These are phyloP conservation scores for Campoplex capitator DNA, from an alignment of 2,888 invertebrate species.

Conservation along the genomic window DNA sequence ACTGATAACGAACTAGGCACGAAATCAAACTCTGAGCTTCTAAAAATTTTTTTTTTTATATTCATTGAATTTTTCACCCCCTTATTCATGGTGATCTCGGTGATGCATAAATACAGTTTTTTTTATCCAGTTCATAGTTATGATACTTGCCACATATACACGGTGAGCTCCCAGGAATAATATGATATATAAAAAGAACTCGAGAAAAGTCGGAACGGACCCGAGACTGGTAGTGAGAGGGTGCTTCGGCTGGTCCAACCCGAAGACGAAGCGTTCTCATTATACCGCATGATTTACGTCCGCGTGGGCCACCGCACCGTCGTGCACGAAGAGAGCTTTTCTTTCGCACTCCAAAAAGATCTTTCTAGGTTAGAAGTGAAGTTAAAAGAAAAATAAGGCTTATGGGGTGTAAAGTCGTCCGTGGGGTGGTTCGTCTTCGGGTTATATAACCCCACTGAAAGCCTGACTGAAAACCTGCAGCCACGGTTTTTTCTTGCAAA, in stretches of 20 bases:
- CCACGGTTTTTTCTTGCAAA: constrained; percentile 27
- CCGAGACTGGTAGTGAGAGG: constrained; percentile 77
- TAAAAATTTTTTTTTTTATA: background rate
- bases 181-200: constrained; percentile 60
- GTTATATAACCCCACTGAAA: background rate
- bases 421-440: constrained; percentile 58
- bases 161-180: constrained; percentile 47
- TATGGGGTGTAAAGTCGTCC: constrained; percentile 83
- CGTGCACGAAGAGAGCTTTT: constrained; percentile 74
- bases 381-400: constrained; percentile 85
- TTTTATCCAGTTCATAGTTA: constrained; percentile 21
- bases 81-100: background rate
- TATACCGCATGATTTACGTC: constrained; percentile 83
- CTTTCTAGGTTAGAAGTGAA: constrained; percentile 82
- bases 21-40: background rate
- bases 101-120: constrained; percentile 40
- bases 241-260: constrained; percentile 69
- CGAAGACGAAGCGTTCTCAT: constrained; percentile 84
- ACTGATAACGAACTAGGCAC: background rate
- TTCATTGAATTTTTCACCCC: constrained; percentile 7
- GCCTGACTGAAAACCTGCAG: constrained; percentile 66
- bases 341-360: constrained; percentile 53
- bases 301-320: constrained; percentile 77
- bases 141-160: constrained; percentile 31
- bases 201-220: constrained; percentile 76